phyloP scores from a whole-genome alignment of 2,797 vertebrate genomes.

The Leucoraja ocellata region DNA sequence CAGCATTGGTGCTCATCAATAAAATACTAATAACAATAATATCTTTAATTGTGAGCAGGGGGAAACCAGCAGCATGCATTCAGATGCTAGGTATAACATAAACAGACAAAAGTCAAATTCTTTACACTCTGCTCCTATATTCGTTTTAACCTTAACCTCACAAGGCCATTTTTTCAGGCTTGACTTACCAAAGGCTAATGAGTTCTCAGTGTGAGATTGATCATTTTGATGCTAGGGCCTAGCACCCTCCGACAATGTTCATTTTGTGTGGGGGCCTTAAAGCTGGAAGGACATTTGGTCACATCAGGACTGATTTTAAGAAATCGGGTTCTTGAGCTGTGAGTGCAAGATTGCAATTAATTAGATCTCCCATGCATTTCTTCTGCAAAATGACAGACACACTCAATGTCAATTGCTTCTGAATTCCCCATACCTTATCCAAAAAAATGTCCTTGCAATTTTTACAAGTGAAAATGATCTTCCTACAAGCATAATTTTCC shows the following conservation, averaged over 20 bases:
- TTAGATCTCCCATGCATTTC: background rate
- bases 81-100: background rate
- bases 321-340: background rate
- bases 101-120: background rate
- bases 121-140: background rate
- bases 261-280: too few species aligned
- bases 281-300: background rate
- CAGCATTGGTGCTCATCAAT: background rate
- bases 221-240: background rate
- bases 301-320: background rate
- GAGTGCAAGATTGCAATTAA: conserved; percentile 2
- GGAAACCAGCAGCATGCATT: background rate
- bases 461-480: background rate
- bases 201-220: background rate
- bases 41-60: background rate
- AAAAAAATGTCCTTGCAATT: background rate
- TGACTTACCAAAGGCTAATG: background rate
- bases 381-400: background rate
- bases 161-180: background rate
- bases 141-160: background rate
- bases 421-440: background rate
- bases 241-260: background rate
- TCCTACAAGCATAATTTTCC: background rate
- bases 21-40: background rate
- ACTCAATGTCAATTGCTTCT: background rate